Base-by-base conservation (phyloP, 2,113 vertebrate species). In the Ia io region DNA sequence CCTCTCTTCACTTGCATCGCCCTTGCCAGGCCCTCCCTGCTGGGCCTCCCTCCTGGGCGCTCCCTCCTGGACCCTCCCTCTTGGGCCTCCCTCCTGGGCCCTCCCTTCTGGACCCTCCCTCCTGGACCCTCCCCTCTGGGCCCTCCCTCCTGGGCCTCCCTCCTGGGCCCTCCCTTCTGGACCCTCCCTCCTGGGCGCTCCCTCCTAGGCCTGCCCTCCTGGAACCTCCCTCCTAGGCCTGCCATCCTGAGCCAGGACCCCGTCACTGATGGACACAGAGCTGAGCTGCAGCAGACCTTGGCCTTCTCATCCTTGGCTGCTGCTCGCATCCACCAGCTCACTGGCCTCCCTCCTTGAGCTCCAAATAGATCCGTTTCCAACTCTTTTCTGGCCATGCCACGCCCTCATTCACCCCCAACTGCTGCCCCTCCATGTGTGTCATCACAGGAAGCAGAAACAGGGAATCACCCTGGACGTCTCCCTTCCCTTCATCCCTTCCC, bases 401-500 rank as follows among this genome's bases (percentile, higher is more conserved):
- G 18, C n/a, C n/a, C 59, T 85, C 0, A 0, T 10, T 71, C 49
- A 35, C 25, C 69, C 70, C 22, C 47, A 13, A 28, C 9, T 2
- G 11, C 65, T 18, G 59, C 30, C 70, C 78, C 8, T 53, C 25
- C 35, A 0, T 32, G 53, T 53, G 1, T 84, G 42, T 63, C 1
- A 4, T 47, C n/a, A 14, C 16, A 2, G 30, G 47, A 73, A 35
- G 23, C 35, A 56, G 78, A 94, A 37, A 32, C 51, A 22, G 23
- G 20, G 59, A 78, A n/a, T 17, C 30, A 14, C 51, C 78, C 59
- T 35, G 5, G 69, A 74, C 37, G 25, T 42, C 22, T 4, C 11
- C 14, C 22, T n/a, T 11, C 5, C 12, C 17, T 1, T 37, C 0
- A 0, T 25, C 40, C 14, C 20, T 16, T 25, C 14, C 23, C 61